phyloP scores from a whole-genome alignment of 2,888 invertebrate species.

The Cyclophora punctaria region DNA sequence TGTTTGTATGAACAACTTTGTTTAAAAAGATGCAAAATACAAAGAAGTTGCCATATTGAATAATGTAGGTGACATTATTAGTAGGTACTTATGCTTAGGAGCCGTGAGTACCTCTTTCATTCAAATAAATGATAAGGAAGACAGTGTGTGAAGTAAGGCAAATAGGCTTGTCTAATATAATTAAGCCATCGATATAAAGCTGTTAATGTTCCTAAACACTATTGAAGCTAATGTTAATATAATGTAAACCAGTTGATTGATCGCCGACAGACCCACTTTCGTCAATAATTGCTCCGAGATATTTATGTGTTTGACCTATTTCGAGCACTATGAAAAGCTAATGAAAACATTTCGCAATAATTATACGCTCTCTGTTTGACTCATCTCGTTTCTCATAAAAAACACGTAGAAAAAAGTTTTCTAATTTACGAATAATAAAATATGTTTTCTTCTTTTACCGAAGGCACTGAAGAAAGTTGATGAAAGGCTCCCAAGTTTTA shows the following conservation, averaged over 20 bases:
- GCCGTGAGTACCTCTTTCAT: no score
- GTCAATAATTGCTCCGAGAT: constrained; percentile 6
- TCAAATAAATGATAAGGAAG: no score
- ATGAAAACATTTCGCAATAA: background rate
- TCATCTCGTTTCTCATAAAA: constrained; percentile 39
- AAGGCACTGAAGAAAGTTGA: constrained; percentile 51
- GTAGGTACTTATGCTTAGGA: no score
- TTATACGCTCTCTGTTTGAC: constrained; percentile 16
- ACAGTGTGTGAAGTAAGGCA: no score
- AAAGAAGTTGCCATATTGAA: no score
- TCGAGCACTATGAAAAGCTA: background rate
- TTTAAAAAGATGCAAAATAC: no score
- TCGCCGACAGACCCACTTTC: constrained; percentile 13
- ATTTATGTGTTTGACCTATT: constrained; percentile 11
- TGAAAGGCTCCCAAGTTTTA: constrained; percentile 59
- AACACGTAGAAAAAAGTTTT: constrained; percentile 57
- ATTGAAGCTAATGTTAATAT: no score
- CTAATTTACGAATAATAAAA: constrained; percentile 66
- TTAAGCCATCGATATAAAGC: no score
- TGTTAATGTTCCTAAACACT: no score
- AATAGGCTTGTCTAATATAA: no score
- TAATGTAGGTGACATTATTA: no score
- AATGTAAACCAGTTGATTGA: constrained; percentile 21
- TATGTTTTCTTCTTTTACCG: constrained; percentile 54
- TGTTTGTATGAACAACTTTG: background rate